Evolutionary conservation across 2,888 invertebrate species (phyloP).

Genomic region (Philaethria dido): DNA sequence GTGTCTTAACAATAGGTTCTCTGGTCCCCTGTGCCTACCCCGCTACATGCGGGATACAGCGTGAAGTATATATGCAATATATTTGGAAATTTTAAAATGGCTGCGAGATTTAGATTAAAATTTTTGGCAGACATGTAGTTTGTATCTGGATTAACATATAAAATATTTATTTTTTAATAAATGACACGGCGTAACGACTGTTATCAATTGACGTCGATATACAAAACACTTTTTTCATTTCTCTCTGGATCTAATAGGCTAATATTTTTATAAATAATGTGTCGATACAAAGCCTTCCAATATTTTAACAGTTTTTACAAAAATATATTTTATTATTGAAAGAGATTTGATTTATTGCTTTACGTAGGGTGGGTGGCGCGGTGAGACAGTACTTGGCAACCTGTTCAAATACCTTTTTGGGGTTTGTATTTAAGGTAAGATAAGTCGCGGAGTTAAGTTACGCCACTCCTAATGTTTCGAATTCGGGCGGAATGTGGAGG

Average conservation of each 20-base stretch:
- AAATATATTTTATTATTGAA: neutral
- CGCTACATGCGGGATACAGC: too few relatives aligned
- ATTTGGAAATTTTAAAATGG: too few relatives aligned
- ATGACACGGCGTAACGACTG: neutral
- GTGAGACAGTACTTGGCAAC: too few relatives aligned
- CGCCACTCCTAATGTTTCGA: too few relatives aligned
- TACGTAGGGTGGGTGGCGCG: neutral
- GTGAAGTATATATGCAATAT: too few relatives aligned
- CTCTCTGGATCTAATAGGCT: neutral
- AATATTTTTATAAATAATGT: neutral
- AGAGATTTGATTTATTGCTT: neutral
- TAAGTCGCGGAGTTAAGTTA: too few relatives aligned
- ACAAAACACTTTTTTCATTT: neutral
- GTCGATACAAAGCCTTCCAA: neutral
- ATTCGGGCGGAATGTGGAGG: too few relatives aligned
- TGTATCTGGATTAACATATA: neutral
- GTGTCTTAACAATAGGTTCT: too few relatives aligned
- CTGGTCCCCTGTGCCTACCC: too few relatives aligned
- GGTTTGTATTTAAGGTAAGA: too few relatives aligned
- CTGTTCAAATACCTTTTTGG: too few relatives aligned
- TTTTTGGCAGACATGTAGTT: neutral
- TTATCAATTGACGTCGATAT: neutral
- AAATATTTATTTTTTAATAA: neutral
- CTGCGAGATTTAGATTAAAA: too few relatives aligned
- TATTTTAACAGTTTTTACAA: neutral